Conservation (phyloP, 2,888 invertebrate species). For the Danaus chrysippus region DNA sequence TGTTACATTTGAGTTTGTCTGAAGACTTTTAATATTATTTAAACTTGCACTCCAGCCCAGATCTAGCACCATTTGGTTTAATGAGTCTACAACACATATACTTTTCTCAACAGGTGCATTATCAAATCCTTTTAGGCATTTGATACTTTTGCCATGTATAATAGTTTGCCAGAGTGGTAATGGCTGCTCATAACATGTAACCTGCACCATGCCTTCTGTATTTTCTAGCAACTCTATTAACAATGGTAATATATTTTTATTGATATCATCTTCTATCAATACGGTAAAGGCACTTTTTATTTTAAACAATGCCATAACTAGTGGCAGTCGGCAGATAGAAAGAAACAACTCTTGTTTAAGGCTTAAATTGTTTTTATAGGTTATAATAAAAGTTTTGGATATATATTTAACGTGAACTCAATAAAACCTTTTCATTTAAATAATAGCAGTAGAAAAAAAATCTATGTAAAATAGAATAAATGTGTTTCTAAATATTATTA, state of each 20-base stretch:
- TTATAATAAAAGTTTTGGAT: too few species aligned
- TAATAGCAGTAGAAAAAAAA: too few species aligned
- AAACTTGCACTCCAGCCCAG: constrained; percentile 62
- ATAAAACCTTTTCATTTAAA: too few species aligned
- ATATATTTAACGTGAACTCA: too few species aligned
- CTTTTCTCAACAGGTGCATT: constrained; percentile 43
- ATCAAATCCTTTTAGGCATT: constrained; percentile 38
- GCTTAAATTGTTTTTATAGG: neutral
- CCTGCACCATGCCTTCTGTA: constrained; percentile 43
- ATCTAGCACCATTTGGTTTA: constrained; percentile 63
- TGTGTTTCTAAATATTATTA: too few species aligned
- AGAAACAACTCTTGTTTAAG: neutral
- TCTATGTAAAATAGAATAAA: too few species aligned
- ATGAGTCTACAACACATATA: constrained; percentile 60
- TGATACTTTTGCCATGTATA: constrained; percentile 42
- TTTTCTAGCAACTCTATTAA: constrained; percentile 47
- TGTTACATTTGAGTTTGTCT: constrained; percentile 42
- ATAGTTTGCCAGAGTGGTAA: constrained; percentile 50
- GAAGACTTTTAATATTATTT: constrained; percentile 45
- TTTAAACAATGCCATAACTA: constrained; percentile 57
- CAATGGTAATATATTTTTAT: constrained; percentile 58
- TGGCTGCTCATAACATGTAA: constrained; percentile 63
- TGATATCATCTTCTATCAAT: constrained; percentile 60
- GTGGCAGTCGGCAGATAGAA: neutral
- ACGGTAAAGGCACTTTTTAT: constrained; percentile 56